These are phyloP conservation scores for Lindbergichthys nudifrons DNA, from an alignment of 2,797 vertebrate species.

Conservation along the genomic window DNA sequence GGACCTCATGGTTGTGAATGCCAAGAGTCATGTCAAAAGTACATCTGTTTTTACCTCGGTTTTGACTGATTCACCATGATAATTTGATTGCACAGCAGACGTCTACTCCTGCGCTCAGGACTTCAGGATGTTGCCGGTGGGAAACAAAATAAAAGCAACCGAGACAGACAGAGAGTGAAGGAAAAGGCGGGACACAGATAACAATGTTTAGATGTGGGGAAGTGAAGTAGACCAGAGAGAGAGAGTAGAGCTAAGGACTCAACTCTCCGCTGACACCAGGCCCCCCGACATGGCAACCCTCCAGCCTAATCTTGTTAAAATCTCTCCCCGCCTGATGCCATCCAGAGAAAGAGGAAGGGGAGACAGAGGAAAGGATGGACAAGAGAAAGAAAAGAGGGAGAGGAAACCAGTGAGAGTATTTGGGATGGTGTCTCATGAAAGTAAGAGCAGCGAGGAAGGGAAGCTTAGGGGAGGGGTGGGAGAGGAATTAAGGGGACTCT, in stretches of 20 bases:
- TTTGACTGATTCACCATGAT: conserved; percentile 43
- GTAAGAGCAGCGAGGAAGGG: conserved; percentile 44
- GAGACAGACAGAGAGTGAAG: conserved; percentile 41
- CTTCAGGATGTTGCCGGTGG: conserved; percentile 42
- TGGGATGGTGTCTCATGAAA: conserved; percentile 52
- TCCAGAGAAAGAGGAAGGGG: conserved; percentile 42
- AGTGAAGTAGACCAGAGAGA: conserved; percentile 72
- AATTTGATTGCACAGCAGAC: conserved; percentile 53
- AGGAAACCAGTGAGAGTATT: conserved; percentile 38
- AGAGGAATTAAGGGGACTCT: conserved; percentile 64
- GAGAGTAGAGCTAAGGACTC: conserved; percentile 64
- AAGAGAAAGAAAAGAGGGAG: conserved; percentile 25
- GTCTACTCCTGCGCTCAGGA: conserved; percentile 20
- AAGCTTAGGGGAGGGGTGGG: conserved; percentile 37
- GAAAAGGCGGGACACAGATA: conserved; percentile 62
- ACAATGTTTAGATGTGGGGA: conserved; percentile 74
- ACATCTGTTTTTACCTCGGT: conserved; percentile 33
- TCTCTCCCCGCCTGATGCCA: conserved; percentile 67
- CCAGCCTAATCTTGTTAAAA: conserved; percentile 78
- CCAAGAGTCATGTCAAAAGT: conserved; percentile 38
- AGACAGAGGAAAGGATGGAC: conserved; percentile 39
- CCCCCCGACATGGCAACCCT: conserved; percentile 71
- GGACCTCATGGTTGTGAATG: conserved; percentile 19
- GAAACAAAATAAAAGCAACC: conserved; percentile 11
- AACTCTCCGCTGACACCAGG: conserved; percentile 65